A percentile compares a stretch with the other conserved stretches of the same genome.
Evolutionary conservation across 30 jellyfish, hydroid and myxozoan genomes (phyloP).

Genomic region (Hydractinia echinata): DNA sequence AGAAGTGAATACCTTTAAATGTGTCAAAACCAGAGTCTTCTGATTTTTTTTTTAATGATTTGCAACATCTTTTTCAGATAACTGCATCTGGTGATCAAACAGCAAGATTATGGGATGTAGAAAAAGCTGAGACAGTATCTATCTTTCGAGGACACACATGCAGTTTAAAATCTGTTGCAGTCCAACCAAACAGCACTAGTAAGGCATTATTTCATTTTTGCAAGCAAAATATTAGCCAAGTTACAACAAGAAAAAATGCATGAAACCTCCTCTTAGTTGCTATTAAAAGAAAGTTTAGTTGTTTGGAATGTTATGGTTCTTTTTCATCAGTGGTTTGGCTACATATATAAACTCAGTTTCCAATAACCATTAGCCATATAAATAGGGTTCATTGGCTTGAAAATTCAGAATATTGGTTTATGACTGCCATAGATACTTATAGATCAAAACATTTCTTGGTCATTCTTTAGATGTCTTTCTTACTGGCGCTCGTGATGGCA

Average conservation of each 20-base stretch:
- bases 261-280: no score
- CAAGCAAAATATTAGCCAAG: no score
- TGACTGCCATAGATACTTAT: no score
- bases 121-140: slow-evolving; percentile 84
- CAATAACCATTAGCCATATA: no score
- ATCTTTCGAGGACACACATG: slow-evolving; percentile 94
- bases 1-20: background rate
- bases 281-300: no score
- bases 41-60: background rate
- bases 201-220: background rate
- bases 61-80: slow-evolving; percentile 33
- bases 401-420: no score
- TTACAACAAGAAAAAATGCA: no score
- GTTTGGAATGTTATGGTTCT: no score
- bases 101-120: slow-evolving; percentile 93
- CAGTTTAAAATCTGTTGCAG: slow-evolving; percentile 79
- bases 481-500: slow-evolving; percentile 99
- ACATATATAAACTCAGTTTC: no score
- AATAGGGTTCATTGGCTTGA: no score
- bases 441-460: no score
- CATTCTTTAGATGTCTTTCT: slow-evolving; percentile 58
- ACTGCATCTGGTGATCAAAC: slow-evolving; percentile 98
- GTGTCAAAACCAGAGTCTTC: background rate
- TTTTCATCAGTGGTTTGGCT: no score
- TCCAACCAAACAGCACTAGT: slow-evolving; percentile 50